Base-by-base conservation (phyloP, 2,888 invertebrate species). In the Dynastes maya region DNA sequence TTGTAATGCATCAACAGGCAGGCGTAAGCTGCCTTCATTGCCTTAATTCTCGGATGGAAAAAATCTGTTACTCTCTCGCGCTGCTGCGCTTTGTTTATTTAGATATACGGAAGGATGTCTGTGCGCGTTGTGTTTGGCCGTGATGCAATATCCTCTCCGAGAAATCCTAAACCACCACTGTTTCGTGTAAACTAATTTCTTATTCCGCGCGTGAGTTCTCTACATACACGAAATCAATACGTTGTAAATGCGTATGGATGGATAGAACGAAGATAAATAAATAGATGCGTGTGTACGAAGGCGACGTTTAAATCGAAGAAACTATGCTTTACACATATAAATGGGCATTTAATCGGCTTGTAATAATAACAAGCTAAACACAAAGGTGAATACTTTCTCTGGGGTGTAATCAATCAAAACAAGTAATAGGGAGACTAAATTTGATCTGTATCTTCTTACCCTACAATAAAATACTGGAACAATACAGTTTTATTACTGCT, bases 71-170 rank as follows among this genome's bases (percentile, higher is more conserved):
- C 61, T 61, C 68, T 68, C 49, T 11, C 49, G 58, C 61, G 45
- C 55, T 8, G 22, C 16, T 58, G 22, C 22, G 49, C 22, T 45
- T 74, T 74, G 72, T 74, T 74, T 74, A 45, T 74, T 74, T 74
- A 74, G 61, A 74, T 49, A 6, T 27, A 27, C 72, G 72, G 61
- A 74, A 74, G 72, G 61, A 74, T 61, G 68, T 68, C 68, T 49
- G 72, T 29, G 51, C 40, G 29, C 51, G 29, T 51, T 40, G 68
- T 63, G 55, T 58, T 61, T 58, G 27, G 72, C 9, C 45, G 72
- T 74, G 72, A 74, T 74, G 72, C 45, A 74, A 74, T 74, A 74
- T 74, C 72, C 72, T 74, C 61, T 74, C 22, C 29, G 22, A 63
- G 68, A 61, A 61, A 74, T 74, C 45, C 72, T 61, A 61, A 74